Percentiles rank a stretch among this genome's conserved stretches.
Evolutionary conservation across 2,797 vertebrate genomes (phyloP).

Genomic region (Staurois parvus): DNA sequence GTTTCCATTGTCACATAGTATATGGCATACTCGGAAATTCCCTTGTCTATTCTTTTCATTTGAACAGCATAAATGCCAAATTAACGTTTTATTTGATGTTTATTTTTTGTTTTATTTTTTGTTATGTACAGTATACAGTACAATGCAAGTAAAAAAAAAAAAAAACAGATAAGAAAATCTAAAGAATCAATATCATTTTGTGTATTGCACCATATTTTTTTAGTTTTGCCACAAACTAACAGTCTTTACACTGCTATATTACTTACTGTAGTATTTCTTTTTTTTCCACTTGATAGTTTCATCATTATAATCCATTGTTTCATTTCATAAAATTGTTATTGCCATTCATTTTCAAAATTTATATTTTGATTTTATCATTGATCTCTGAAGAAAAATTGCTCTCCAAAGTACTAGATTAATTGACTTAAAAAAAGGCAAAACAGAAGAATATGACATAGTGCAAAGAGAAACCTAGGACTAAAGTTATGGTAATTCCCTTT

Average conservation of each 20-base stretch:
- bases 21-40: too few species aligned
- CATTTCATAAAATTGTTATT: background rate
- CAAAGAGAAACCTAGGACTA: background rate
- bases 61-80: too few species aligned
- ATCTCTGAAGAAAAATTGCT: constrained; percentile 6
- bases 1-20: too few species aligned
- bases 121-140: too few species aligned
- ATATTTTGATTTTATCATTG: constrained; percentile 17
- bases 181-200: too few species aligned
- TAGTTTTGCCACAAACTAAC: background rate
- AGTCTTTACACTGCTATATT: background rate
- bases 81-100: too few species aligned
- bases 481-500: constrained; percentile 43
- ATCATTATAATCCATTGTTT: constrained; percentile 22
- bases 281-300: background rate
- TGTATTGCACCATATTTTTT: too few species aligned
- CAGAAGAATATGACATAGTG: constrained; percentile 21
- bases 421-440: constrained; percentile 13
- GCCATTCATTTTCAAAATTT: constrained; percentile 19
- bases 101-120: too few species aligned
- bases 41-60: too few species aligned
- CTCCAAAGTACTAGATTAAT: constrained; percentile 9
- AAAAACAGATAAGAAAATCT: too few species aligned
- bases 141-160: too few species aligned
- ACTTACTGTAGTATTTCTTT: background rate